Percentiles rank a stretch among this genome's conserved stretches.
Evolutionary conservation across 2,113 vertebrate genomes (phyloP).

Genomic region (Rhizomys pruinosus): DNA sequence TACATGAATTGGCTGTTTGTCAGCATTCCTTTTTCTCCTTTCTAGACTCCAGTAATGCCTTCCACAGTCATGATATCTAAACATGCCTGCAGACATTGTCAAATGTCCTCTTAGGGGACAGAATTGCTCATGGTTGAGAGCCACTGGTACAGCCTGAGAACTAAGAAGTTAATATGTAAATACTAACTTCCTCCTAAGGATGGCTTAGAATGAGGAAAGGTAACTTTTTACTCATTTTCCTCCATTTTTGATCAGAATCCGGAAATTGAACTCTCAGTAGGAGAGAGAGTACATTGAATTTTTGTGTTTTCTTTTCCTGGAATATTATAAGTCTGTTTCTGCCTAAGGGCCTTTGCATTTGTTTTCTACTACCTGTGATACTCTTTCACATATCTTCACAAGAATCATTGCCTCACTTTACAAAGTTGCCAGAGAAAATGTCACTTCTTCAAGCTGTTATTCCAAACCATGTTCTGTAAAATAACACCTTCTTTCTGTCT

Average conservation of each 20-base stretch:
- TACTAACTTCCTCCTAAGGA: not conserved
- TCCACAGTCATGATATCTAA: not conserved
- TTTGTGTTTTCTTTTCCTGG: slow-evolving; percentile 7
- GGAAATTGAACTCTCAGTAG: not conserved
- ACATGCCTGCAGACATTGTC: not conserved
- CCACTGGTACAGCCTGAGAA: not conserved
- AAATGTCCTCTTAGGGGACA: not conserved
- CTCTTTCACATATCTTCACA: not conserved
- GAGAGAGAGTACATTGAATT: not conserved
- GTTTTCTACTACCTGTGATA: not conserved
- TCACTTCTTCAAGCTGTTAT: not conserved
- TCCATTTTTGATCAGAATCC: no score
- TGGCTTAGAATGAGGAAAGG: not conserved
- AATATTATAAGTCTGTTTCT: slow-evolving; percentile 39
- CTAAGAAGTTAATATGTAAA: not conserved
- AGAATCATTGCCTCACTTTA: not conserved
- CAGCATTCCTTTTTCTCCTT: not conserved
- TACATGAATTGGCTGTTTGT: not conserved
- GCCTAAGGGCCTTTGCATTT: not conserved
- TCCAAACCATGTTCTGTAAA: not conserved
- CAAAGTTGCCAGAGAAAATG: slow-evolving; percentile 14
- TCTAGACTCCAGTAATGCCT: not conserved
- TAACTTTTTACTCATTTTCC: not conserved
- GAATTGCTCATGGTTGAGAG: not conserved
- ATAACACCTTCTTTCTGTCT: not conserved